Percentiles rank a stretch among this genome's conserved stretches.
Conservation (phyloP, 2,113 vertebrate species). For the Baryphthengus martii region DNA sequence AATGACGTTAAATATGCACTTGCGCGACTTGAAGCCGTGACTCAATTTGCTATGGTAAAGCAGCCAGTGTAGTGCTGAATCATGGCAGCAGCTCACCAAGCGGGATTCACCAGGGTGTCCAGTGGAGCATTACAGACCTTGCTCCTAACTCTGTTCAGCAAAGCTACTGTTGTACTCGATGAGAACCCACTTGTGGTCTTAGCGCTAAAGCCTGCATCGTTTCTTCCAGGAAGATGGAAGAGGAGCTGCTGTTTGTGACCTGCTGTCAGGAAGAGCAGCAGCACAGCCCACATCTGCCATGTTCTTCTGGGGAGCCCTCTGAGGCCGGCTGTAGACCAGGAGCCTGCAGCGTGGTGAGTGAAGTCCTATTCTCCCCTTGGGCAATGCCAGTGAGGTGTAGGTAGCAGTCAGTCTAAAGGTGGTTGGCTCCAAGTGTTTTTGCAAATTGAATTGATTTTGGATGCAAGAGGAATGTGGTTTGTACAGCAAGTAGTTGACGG, state of each 20-base stretch:
- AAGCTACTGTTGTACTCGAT: not conserved
- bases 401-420: not conserved
- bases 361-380: not conserved
- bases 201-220: not conserved
- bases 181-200: not conserved
- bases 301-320: not conserved
- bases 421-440: accelerated
- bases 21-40: not conserved
- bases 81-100: not conserved
- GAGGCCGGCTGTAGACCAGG: not conserved
- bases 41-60: not conserved
- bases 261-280: accelerated
- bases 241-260: not conserved
- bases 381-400: accelerated
- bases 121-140: not conserved
- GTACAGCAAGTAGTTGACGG: not conserved
- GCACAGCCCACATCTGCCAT: accelerated
- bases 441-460: not conserved
- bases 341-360: not conserved
- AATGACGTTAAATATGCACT: not conserved
- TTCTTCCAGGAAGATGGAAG: not conserved
- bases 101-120: not conserved
- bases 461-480: not conserved
- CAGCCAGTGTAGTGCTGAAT: not conserved
- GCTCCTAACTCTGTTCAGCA: not conserved